Base-by-base conservation (phyloP, 2,888 invertebrate genomes). In the Scotopteryx bipunctaria region DNA sequence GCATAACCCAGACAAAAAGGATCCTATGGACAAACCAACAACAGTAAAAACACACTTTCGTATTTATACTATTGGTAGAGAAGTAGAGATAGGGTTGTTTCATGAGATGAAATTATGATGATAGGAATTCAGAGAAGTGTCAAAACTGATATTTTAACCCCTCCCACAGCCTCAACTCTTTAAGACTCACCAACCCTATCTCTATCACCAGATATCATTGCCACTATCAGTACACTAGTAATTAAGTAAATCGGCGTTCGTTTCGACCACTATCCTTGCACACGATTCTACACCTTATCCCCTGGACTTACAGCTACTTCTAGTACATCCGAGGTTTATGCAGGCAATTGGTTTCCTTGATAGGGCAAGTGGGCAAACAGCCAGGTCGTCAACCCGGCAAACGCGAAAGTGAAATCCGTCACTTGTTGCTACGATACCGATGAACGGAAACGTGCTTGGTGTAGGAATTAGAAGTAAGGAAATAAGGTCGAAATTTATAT, bases 361-460 rank as follows among this genome's bases (percentile, higher is more conserved):
- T 65, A 74, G 71, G 54, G 48, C 43, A 38, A 48, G 47, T 53
- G 53, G 70, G 69, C 72, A 70, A 73, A 71, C 70, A 64, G 56
- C 63, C 59, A 65, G 81, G 78, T 71, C 73, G 72, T 59, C 66
- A 73, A 73, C 71, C 79, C 68, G 55, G 66, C 55, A 67, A 68
- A 74, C 67, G 74, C 73, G 81, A 83, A 83, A 84, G 83, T 82
- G 82, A 81, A 82, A 82, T 79, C 78, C 72, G 71, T 83, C 81
- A 83, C 82, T 83, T 82, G 80, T 81, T 81, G 81, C 77, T 73
- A 73, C 66, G 73, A 70, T 72, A 67, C 66, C 72, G 63, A 66
- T 67, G 64, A 64, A 66, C 69, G 69, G 67, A 74, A 76, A 75
- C 77, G 77, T 76, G 74, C 44, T 44, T 57, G 53, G 74, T 66